These are phyloP conservation scores for Strigamia maritima DNA, from an alignment of 2,888 invertebrate species.

Conservation along the genomic window DNA sequence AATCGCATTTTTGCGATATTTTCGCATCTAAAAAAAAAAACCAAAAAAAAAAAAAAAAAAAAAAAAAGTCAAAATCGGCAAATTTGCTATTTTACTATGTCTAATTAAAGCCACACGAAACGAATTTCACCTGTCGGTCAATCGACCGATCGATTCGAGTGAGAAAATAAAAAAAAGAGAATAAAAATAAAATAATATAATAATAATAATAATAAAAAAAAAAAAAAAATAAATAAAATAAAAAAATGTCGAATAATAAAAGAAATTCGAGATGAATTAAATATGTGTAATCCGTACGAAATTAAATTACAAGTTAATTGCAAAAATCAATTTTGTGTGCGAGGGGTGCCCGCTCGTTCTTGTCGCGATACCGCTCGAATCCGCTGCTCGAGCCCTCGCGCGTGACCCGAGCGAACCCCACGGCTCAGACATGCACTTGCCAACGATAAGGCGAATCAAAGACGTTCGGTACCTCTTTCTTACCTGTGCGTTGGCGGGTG, in stretches of 20 bases:
- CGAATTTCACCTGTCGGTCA: constrained; percentile 15
- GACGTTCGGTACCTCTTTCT: not conserved
- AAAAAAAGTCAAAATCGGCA: too few species aligned
- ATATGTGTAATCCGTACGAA: too few species aligned
- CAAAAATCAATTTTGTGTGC: not conserved
- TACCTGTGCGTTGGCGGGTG: constrained; percentile 30
- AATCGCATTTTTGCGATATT: too few species aligned
- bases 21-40: too few species aligned
- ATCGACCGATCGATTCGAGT: not conserved
- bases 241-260: too few species aligned
- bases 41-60: not conserved
- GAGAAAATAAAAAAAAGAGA: not conserved
- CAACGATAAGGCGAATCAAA: not conserved
- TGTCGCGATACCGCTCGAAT: not conserved
- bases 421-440: not conserved
- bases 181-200: too few species aligned
- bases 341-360: not conserved
- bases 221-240: too few species aligned
- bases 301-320: not conserved
- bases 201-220: too few species aligned
- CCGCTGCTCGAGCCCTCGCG: not conserved
- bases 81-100: not conserved
- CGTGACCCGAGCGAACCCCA: not conserved
- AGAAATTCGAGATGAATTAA: not conserved
- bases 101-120: constrained; percentile 10